Base-by-base conservation (phyloP, 2,113 vertebrate species). In the Gallinago undulata region DNA sequence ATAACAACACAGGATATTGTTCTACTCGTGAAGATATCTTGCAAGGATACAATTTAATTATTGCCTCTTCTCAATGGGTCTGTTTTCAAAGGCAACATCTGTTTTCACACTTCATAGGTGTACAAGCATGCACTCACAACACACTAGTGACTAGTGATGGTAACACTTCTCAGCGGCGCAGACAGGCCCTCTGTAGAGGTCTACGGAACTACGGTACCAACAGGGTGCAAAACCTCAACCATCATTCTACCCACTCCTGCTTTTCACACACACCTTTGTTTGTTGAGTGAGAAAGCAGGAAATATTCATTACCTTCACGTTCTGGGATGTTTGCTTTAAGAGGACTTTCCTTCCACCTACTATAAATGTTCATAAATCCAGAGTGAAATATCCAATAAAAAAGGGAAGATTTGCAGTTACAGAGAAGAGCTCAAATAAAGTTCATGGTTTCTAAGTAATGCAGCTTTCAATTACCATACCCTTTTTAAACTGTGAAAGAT, bases 401-500 rank as follows among this genome's bases (percentile, higher is more conserved):
- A 92, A 79, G 73, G 41, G 11, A 79, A 96, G 97, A 97, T 96
- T 96, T 97, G 94, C 55, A 91, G 94, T 95, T 94, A 91, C 8
- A 78, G 94, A 93, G 93, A 94, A 84, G 95, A 87, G 95, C 96
- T 96, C 96, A 89, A 94, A 97, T 96, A 97, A 98, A 98, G 98
- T 98, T 98, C 98, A 98, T 96, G 93, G 97, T 98, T 97, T 97
- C 97, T 81, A 97, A 95, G 96, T 97, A 97, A 97, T 57, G 94
- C 93, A 94, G 97, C 93, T 97, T 98, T 97, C 98, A 98, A 98
- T 98, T 98, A 98, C 81, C 96, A 95, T 96, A 89, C 97, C 97
- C 97, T 97, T 98, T 98, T 97, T 98, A 97, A 97, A 97, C 95
- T 91, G 96, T 96, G 97, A 98, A 97, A 98, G 97, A 98, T 96